phyloP scores from a whole-genome alignment of 2,888 invertebrate species.

The Tholera decimalis region DNA sequence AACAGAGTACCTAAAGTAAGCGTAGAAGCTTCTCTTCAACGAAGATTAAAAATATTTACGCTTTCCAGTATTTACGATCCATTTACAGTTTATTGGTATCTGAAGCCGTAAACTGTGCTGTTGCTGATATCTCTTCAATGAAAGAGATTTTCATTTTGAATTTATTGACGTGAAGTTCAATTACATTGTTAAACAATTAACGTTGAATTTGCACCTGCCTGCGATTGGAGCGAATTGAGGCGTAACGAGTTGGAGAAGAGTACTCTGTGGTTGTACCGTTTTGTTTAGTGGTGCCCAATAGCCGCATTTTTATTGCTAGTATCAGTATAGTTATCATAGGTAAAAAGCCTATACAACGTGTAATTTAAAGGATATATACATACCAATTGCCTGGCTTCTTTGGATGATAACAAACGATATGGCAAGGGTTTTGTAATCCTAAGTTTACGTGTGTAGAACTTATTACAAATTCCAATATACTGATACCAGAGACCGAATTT shows the following conservation, averaged over 20 bases:
- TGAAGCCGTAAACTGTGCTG: slow-evolving; percentile 46
- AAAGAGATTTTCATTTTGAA: slow-evolving; percentile 38
- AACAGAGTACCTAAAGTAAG: slow-evolving; percentile 7
- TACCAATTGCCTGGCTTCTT: no score
- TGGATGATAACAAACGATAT: no score
- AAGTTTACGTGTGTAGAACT: no score
- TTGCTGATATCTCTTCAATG: slow-evolving; percentile 41
- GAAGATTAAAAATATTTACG: slow-evolving; percentile 60
- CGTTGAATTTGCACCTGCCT: neutral
- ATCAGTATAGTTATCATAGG: no score
- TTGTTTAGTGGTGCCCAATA: no score
- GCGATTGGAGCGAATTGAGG: neutral
- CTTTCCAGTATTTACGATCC: slow-evolving; percentile 56
- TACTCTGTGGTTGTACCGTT: no score
- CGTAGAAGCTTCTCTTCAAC: slow-evolving; percentile 20
- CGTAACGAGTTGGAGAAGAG: neutral
- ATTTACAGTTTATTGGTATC: slow-evolving; percentile 55
- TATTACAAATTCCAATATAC: no score
- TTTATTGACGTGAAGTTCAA: slow-evolving; percentile 18
- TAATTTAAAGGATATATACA: no score
- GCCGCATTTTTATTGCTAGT: no score
- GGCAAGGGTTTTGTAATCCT: no score
- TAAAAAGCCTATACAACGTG: no score
- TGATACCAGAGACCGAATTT: no score
- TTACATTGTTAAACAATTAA: slow-evolving; percentile 24